A percentile compares a stretch with the other conserved stretches of the same genome.
Conservation (phyloP, 2,888 invertebrate species). For the Asteroscopus sphinx region DNA sequence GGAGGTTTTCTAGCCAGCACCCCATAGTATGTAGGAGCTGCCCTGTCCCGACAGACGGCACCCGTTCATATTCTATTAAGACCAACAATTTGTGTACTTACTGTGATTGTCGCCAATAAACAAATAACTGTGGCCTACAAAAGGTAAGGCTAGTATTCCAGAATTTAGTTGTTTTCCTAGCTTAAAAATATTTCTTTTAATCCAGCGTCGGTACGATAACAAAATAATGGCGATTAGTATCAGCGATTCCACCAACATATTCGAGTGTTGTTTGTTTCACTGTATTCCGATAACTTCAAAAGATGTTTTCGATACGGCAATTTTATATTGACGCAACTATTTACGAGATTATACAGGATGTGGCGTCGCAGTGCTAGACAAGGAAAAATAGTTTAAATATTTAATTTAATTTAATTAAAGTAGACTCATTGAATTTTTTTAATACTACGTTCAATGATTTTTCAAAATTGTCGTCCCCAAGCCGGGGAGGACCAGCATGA, state of each 20-base stretch:
- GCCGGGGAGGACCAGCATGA: no score
- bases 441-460: no score
- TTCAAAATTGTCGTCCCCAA: no score
- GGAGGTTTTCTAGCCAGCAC: no score
- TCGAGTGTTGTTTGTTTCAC: not conserved
- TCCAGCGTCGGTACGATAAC: conserved; percentile 39
- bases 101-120: conserved; percentile 55
- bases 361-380: no score
- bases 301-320: not conserved
- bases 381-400: no score
- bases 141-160: conserved; percentile 40
- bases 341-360: no score
- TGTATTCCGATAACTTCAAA: not conserved
- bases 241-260: conserved; percentile 23
- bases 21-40: no score
- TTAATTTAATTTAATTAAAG: no score
- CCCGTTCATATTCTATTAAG: no score
- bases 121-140: conserved; percentile 58
- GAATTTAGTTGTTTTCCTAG: conserved; percentile 47
- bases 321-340: not conserved
- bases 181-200: conserved; percentile 41
- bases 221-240: conserved; percentile 20
- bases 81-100: conserved; percentile 19
- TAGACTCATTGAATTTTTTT: no score
- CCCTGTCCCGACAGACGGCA: no score